Evolutionary conservation across 2,797 vertebrate species (phyloP), one percentile per base, ranked within the genome.

Genomic region (Lemur catta): DNA sequence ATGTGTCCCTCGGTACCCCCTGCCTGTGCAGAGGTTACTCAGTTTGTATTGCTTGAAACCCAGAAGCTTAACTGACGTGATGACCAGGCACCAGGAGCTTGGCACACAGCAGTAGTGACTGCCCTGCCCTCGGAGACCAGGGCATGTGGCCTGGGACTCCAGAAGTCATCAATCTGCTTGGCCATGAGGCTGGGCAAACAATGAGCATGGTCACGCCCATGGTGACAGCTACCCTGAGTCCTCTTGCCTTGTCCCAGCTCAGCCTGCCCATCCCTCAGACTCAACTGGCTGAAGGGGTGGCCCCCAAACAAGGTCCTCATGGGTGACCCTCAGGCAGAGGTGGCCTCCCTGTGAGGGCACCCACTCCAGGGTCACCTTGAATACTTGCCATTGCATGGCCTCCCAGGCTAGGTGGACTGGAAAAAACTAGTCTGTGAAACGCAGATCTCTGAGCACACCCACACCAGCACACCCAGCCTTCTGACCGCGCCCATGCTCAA

Each of bases 201-300:
- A 30, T 13, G 50, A 55, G 14, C 15, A 6, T 0, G 4, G 2
- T 6, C 4, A 0, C 0, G 6, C 3, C 67, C 46, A 50, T 43
- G 28, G 57, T 4, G 12, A 35, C 38, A 18, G 33, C 28, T 15
- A 26, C 46, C 30, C 72, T 20, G 38, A 9, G 33, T 28, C 38
- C 52, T 55, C 78, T 24, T 6, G 48, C 22, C n/a, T 15, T 38
- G 2, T 30, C 22, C 75, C 46, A 24, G 6, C 1, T n/a, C n/a
- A 14, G 28, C 15, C 84, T 59, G 63, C 11, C 55, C 17, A 12
- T 22, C 12, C 17, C 15, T 5, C 7, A 52, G 14, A 78, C 26
- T 15, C 7, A 74, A 4, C 48, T 52, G 41, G 63, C n/a, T 48
- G 17, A 35, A 57, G 24, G 17, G 24, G 55, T 6, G 30, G 63